Base-by-base conservation (phyloP, 2,888 invertebrate genomes). In the Lycia hirtaria region DNA sequence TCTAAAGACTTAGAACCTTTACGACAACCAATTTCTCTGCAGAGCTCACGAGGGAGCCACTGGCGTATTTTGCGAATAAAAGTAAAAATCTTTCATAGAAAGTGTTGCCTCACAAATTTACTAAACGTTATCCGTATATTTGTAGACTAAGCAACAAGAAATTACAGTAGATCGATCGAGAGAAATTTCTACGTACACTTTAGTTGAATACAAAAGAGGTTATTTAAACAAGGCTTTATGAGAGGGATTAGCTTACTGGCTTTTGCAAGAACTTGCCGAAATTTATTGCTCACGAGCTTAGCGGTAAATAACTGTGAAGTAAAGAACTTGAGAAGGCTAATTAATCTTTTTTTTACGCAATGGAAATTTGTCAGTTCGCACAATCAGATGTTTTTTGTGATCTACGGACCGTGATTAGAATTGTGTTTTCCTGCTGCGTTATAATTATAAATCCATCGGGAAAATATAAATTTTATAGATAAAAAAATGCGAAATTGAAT, bases 171-270 rank as follows among this genome's bases (percentile, higher is more conserved):
- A 35, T 32, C 19, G 20, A 32, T 19, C 15, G 9, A 24, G 24
- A 9, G 9, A 24, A 24, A 7, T 33, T 4, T n/a, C 4, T n/a
- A 26, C 17, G 26, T 26, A 10, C 17, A 33, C 28, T 49, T n/a
- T 19, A 12, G 38, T 19, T 30, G 38, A 38, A 40, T 19, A 19
- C 19, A 26, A 49, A n/a, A 49, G 28, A 40, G 19, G 12, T 28
- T 28, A 49, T 28, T 49, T 28, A 38, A 49, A 38, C 28, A 12
- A 26, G 32, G 12, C 9, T 40, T 38, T 40, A 40, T 40, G 22
- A 40, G 38, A 9, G 12, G 22, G 12, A 5, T 22, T n/a, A 7
- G 12, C 38, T 37, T 22, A 12, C n/a, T 38, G 17, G n/a, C 22
- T 12, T 20, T 17, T 17, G 35, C 0, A 19, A 35, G 17, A 35